Evolutionary conservation across 2,797 vertebrate genomes (phyloP), one percentile per base, ranked within the genome.

Genomic region (Peromyscus melanophrys): DNA sequence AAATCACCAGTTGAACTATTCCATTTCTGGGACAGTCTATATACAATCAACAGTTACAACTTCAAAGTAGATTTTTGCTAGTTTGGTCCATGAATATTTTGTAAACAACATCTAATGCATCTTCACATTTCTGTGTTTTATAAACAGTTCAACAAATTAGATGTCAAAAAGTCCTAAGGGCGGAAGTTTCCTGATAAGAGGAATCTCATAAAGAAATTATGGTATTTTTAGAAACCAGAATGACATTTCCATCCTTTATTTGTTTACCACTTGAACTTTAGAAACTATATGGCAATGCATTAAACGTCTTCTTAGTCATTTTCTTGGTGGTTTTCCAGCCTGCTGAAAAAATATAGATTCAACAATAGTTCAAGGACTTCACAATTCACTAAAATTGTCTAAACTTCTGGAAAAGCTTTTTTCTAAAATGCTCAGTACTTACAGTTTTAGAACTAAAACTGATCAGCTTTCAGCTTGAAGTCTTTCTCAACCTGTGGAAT

Each of bases 121-220:
- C 95, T 98, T 90, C 94, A 98, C 89, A 97, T 96, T 98, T 98
- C 95, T 97, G 67, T 98, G 95, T 92, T 98, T 98, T 98, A 98
- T 98, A 97, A 98, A 98, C 88, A 97, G 85, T 97, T 98, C 90
- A 97, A 97, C 59, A 98, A 98, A 97, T 96, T 98, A 98, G 95
- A 97, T 97, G 96, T 96, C 96, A 98, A 96, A 97, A 96, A 94
- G 4, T 96, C 96, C 90, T 98, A 96, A 97, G 89, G 97, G 96
- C 37, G 94, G 95, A 92, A 98, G 96, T 98, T 98, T 98, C 97
- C 96, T 97, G 88, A 95, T 98, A 96, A 97, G 96, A 97, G 96
- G 96, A 98, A 91, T 43, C 19, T 97, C 96, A 96, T 92, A 97
- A 98, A 97, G 78, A 98, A 98, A 98, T 98, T 98, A 96, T 2